Base-by-base conservation (phyloP, 1,140 invertebrate genomes). In the Tribolium madens region DNA sequence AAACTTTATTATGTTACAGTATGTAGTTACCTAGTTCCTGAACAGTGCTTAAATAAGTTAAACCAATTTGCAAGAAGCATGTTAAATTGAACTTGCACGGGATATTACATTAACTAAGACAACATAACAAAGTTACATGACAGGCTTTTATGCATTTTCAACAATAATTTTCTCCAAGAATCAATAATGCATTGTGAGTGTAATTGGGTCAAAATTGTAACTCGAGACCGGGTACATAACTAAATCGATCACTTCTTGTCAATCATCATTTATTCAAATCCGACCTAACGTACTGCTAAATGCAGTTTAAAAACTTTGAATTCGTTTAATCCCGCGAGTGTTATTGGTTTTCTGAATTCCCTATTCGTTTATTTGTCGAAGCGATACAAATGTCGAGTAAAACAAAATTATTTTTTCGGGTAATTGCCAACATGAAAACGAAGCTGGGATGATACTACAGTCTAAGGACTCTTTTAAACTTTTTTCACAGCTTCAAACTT, bases 31-130 rank as follows among this genome's bases (percentile, higher is more conserved):
- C 69, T 47, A 71, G 69, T 71, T 72, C 46, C 46, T 52, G 46
- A 52, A 26, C 50, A 72, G 70, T 50, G 26, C 47, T 50, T 72
- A 72, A 50, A 48, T 26, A 72, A 72, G 46, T 72, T 72, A 72
- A 72, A 72, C 70, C 70, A 72, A 72, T 72, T 72, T 72, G 50
- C 70, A 72, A 72, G 70, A 50, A 48, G 70, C 36, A 52, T 52
- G 70, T 72, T 72, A 72, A 72, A 72, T 52, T 72, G 47, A 72
- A 72, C 70, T 72, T 72, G 50, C 70, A 72, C 21, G 42, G 21
- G 46, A 72, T 52, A 64, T 64, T 64, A 64, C 57, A 72, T 72
- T 50, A 72, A 26, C 17, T 52, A 52, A 72, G 47, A 72, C 46
- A 72, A 52, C 15, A 52, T 72, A 71, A 71, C 14, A 69, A 36